Base-by-base conservation (phyloP, 92 coral and sea anemone genomes). In the Siderastrea radians region DNA sequence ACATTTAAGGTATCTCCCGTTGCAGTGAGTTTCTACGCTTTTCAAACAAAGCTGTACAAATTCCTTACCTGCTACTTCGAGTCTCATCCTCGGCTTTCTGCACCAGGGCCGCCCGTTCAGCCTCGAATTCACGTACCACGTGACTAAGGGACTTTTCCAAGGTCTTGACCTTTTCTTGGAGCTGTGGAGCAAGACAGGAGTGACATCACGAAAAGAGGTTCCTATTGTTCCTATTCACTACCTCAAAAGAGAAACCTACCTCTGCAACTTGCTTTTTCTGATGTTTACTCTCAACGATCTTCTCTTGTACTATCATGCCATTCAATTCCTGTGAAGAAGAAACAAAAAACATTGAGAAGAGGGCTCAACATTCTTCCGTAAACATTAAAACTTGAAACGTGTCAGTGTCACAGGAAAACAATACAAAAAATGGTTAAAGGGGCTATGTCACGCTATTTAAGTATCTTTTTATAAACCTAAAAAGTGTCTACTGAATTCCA, bases 231-330 rank as follows among this genome's bases (percentile, higher is more conserved):
- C 10, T 5, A 9, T 9, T 53, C 57, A 53, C 1, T n/a, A n/a
- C 26, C 38, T 26, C 2, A 14, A 6, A 67, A 38, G 38, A 55
- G 5, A 7, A 63, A 57, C 71, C 43, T 81, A 95, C 99, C 98
- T 95, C 98, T 48, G 87, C 75, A 15, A 97, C 83, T 70, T 73
- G 72, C 82, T 95, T 95, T 77, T 90, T 90, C 80, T 97, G 98
- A 6, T 82, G 96, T 69, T 97, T 94, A 46, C 94, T 90, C 75
- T 97, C 99, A 2, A 97, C 95, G 8, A 97, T 91, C 83, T 97
- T 97, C 78, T 97, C 99, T 86, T 97, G 99, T 60, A 97, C 99
- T 38, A 97, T 97, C 95, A 97, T 89, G 47, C 99, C 99, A 60
- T 97, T 97, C 43, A 97, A 74, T 70, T 97, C 99, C 99, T 97